Base-by-base conservation (phyloP, 2,797 vertebrate species). In the Urophycis tenuis region DNA sequence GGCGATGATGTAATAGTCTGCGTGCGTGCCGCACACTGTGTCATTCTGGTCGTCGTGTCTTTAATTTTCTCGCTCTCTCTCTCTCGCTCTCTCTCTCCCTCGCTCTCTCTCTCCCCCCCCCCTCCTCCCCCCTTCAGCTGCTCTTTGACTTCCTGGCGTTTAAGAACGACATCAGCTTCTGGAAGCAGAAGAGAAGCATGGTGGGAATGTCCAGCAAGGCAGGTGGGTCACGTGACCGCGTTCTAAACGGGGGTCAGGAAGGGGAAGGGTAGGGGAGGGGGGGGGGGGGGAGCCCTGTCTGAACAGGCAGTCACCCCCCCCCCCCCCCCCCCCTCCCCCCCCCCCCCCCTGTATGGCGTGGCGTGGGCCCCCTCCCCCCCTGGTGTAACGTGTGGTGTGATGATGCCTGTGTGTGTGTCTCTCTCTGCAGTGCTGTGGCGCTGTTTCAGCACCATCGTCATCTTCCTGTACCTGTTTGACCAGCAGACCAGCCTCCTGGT, bases 161-260 rank as follows among this genome's bases (percentile, higher is more conserved):
- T 88, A 99, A 99, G 93, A 99, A 98, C 7, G 98, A 99, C 85
- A 99, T 99, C 90, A 99, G 96, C 85, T 99, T 99, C 86, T 99
- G 98, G 98, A 98, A 97, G 85, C 94, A 96, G 75, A 99, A 98
- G 92, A 98, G 95, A 82, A 98, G 93, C 91, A 99, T 99, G 98
- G 96, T 94, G 80, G 98, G 98, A 41, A 98, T 98, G 97, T 99
- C 98, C 70, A 97, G 95, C 83, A 99, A 97, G 94, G 98, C 97
- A 92, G 98, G 98, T 98, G 74, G 4, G 77, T 76, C 53, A 25
- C n/a, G n/a, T 60, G 53, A 60, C 53, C 22, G 1, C n/a, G 25
- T 60, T 25, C 53, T 22, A 41, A n/a, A n/a, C n/a, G n/a, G n/a
- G 45, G 45, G 19, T 19, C 22, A 0, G 5, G 45, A 5, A 5